These are phyloP conservation scores for Aphaenogaster ashmeadi DNA, from an alignment of 1,140 invertebrate species.

Conservation along the genomic window DNA sequence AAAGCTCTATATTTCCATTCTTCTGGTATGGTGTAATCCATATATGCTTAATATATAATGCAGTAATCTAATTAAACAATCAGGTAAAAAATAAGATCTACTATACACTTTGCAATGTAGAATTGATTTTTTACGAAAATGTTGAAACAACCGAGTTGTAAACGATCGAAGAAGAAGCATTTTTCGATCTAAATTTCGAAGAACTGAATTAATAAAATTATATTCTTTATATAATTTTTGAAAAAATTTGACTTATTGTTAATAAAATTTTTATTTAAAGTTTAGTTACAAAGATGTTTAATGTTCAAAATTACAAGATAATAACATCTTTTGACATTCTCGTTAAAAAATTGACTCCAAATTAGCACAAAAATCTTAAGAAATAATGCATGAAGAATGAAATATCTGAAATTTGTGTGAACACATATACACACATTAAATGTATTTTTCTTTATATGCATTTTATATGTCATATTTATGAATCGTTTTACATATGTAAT, in stretches of 20 bases:
- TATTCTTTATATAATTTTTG: background rate
- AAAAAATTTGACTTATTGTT: background rate
- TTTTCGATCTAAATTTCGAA: background rate
- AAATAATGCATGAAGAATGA: background rate
- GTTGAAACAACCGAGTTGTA: background rate
- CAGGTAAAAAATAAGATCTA: background rate
- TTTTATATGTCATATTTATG: background rate
- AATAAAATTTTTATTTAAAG: constrained; percentile 24
- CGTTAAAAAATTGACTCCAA: background rate
- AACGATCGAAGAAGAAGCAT: background rate
- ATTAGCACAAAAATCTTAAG: background rate
- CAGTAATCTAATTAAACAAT: background rate
- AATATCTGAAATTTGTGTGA: background rate
- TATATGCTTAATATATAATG: background rate
- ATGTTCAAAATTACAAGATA: background rate
- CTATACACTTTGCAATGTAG: background rate
- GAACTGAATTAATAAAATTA: background rate
- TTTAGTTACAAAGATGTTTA: background rate
- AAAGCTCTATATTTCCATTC: background rate
- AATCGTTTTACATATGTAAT: background rate
- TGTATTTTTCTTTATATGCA: background rate
- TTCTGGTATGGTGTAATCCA: background rate
- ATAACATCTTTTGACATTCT: background rate
- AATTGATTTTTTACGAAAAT: background rate
- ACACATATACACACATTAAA: background rate